These are phyloP conservation scores for Melanitta fusca DNA, from an alignment of 2,797 vertebrate genomes.

Conservation along the genomic window DNA sequence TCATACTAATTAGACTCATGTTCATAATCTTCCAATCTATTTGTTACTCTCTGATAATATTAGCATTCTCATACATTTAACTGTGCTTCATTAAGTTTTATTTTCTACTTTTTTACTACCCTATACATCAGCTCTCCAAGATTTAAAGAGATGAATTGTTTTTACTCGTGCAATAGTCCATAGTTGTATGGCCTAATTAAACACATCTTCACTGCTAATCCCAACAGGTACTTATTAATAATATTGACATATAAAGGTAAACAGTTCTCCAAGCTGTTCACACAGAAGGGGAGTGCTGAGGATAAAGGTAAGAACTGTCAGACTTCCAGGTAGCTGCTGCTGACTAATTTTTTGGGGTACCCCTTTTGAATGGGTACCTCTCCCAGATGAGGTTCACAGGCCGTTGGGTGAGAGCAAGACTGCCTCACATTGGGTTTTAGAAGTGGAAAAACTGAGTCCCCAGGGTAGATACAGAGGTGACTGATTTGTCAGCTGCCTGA, in stretches of 20 bases:
- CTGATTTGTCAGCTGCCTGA: neutral
- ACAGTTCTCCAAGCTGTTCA: neutral
- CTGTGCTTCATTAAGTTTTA: constrained; percentile 57
- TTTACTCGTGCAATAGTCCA: constrained; percentile 36
- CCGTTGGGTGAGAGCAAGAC: neutral
- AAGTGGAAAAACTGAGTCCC: neutral
- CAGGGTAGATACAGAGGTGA: neutral
- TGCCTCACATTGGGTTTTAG: neutral
- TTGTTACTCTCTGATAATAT: constrained; percentile 54
- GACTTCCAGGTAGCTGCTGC: neutral
- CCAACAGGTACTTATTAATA: constrained; percentile 52
- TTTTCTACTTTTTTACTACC: constrained; percentile 36
- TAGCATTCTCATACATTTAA: constrained; percentile 34
- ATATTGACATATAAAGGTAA: constrained; percentile 32
- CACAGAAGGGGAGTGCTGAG: neutral
- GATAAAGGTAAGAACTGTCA: neutral
- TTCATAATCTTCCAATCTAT: constrained; percentile 57
- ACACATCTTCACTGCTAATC: constrained; percentile 32
- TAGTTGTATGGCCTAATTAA: constrained; percentile 42
- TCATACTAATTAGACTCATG: constrained; percentile 26
- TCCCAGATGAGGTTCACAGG: neutral
- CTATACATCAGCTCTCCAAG: neutral
- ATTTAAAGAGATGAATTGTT: constrained; percentile 45
- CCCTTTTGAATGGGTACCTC: neutral
- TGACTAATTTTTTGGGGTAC: too few relatives aligned